A percentile compares a stretch with the other conserved stretches of the same genome.
Evolutionary conservation across 2,113 vertebrate species (phyloP).

Genomic region (Campylomormyrus tamandua): DNA sequence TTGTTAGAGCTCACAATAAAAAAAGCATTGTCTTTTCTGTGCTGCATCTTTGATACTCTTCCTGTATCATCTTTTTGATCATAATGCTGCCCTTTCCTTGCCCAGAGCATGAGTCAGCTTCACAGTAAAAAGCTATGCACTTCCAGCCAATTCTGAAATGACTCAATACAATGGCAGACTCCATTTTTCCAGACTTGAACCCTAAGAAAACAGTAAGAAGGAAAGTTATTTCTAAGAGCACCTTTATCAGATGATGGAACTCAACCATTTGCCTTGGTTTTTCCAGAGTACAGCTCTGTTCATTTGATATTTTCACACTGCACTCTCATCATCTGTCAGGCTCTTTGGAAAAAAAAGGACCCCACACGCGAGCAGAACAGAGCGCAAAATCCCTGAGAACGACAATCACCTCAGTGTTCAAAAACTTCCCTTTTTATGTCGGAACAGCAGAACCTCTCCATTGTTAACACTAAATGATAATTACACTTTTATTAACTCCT

Average conservation of each 20-base stretch:
- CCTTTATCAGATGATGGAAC: conserved; percentile 43
- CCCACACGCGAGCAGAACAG: not conserved
- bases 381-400: not conserved
- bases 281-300: not conserved
- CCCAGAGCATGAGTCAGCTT: not conserved
- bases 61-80: not conserved
- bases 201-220: not conserved
- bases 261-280: conserved; percentile 16
- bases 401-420: not conserved
- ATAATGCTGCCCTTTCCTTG: not conserved
- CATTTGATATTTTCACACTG: not conserved
- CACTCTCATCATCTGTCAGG: not conserved
- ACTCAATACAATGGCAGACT: conserved; percentile 16
- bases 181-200: not conserved
- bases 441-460: not conserved
- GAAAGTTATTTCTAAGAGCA: conserved; percentile 17
- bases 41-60: not conserved
- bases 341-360: not conserved
- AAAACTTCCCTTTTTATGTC: not conserved
- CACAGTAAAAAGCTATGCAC: not conserved
- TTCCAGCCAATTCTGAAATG: conserved; percentile 3
- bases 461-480: not conserved
- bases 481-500: not conserved
- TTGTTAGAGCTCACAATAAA: not conserved
- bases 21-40: not conserved